Base-by-base conservation (phyloP, 2,888 invertebrate species). In the Chrysodeixis includens region DNA sequence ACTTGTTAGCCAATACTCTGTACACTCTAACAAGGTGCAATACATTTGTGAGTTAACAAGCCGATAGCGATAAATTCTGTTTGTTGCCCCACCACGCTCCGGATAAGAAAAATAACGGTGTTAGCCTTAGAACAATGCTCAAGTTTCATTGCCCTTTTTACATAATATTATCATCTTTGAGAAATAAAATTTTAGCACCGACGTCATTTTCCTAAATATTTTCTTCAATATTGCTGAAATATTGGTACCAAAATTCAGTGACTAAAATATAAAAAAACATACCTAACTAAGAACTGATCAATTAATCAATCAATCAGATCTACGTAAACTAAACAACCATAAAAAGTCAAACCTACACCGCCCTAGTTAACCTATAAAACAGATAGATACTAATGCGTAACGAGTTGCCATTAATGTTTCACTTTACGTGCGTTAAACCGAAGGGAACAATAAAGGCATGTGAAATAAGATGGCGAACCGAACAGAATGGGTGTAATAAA, bases 11-110 rank as follows among this genome's bases (percentile, higher is more conserved):
- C 68, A 63, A 74, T 69, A 65, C 20, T 56, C 20, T 56, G 20
- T 46, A 40, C 12, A 46, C 51, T 44, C 68, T 79, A 77, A 79
- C 90, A 90, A 92, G 89, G 86, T 81, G 82, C 84, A 83, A 87
- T 89, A 88, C 87, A 88, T 92, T 91, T 87, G 86, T 89, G 87
- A 90, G 88, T 88, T 92, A 91, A 91, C 92, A 91, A 91, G 90
- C 83, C 83, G 66, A 72, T 74, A 69, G 76, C 85, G 78, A 90
- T 92, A 91, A 92, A 92, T 91, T 89, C 79, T 78, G 79, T 82
- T 78, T 72, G 83, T 81, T 83, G 71, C 77, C 65, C 70, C 79
- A 52, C 65, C 56, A 73, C 62, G 62, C 62, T 54, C 69, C 78
- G 65, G 78, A 83, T 83, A 86, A 85, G 83, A 83, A 87, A 88